phyloP scores from a whole-genome alignment of 2,888 invertebrate genomes.

The Seira sanloemensis region DNA sequence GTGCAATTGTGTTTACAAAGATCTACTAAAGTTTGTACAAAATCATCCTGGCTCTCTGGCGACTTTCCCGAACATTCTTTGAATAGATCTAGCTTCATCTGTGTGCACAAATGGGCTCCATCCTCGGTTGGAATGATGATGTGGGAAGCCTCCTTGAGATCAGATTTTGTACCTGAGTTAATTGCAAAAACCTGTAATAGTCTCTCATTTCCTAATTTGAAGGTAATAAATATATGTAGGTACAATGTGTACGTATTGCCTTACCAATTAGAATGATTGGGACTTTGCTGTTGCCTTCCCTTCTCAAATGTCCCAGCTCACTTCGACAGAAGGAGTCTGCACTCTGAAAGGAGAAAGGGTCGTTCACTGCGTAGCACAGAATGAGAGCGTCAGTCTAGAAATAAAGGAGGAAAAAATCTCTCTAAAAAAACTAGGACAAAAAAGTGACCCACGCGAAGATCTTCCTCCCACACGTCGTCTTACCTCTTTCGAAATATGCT shows the following conservation, averaged over 20 bases:
- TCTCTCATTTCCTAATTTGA: too few relatives aligned
- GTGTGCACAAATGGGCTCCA: slow-evolving; percentile 84
- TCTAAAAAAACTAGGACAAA: background rate
- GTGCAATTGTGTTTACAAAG: background rate
- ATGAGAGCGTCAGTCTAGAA: slow-evolving; percentile 91
- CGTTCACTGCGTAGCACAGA: slow-evolving; percentile 89
- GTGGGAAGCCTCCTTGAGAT: slow-evolving; percentile 39
- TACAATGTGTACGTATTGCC: background rate
- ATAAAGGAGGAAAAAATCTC: slow-evolving; percentile 73
- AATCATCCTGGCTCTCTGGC: background rate
- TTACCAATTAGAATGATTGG: slow-evolving; percentile 89
- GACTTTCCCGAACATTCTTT: slow-evolving; percentile 89
- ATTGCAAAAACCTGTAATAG: too few relatives aligned
- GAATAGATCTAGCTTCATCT: slow-evolving; percentile 83
- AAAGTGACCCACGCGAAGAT: background rate
- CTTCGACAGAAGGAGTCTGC: slow-evolving; percentile 90
- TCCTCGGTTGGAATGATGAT: slow-evolving; percentile 76
- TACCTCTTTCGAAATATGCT: background rate
- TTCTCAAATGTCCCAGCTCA: slow-evolving; percentile 85
- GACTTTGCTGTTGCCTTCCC: too few relatives aligned
- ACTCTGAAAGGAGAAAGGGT: slow-evolving; percentile 87
- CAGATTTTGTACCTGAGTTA: slow-evolving; percentile 54
- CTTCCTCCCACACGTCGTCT: background rate
- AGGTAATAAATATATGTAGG: background rate
- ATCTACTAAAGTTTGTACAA: background rate